phyloP scores from a whole-genome alignment of 2,113 vertebrate genomes.

The Illadopsis cleaveri region DNA sequence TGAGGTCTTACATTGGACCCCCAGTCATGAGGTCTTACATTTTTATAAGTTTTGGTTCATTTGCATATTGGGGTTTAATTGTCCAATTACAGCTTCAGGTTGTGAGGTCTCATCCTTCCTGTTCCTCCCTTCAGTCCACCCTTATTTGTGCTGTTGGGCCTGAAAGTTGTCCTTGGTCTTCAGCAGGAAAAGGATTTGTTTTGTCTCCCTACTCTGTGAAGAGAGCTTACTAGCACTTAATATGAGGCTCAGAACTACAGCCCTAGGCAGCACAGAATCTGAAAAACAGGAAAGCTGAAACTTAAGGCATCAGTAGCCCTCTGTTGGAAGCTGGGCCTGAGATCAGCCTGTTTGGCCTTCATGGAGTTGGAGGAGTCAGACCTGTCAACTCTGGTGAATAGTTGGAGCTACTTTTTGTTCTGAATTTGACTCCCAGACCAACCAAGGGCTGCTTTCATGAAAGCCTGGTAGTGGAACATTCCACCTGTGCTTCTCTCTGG shows the following conservation, averaged over 20 bases:
- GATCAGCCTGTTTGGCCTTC: not conserved
- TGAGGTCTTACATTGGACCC: not conserved
- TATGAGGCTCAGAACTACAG: not conserved
- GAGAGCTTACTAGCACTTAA: not conserved
- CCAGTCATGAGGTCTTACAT: fast-evolving
- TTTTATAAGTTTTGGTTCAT: not conserved
- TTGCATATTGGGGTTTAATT: not conserved
- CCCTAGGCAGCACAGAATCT: not conserved
- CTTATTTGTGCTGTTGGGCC: not conserved
- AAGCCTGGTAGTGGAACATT: not conserved
- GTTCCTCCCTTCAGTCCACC: not conserved
- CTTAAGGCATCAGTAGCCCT: not conserved
- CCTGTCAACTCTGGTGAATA: not conserved
- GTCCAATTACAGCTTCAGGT: not conserved
- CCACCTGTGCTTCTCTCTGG: not conserved
- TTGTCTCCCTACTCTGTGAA: not conserved
- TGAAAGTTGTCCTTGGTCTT: not conserved
- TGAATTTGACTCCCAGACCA: not conserved
- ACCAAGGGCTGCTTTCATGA: not conserved
- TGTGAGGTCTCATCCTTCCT: not conserved
- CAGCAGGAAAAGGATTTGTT: not conserved
- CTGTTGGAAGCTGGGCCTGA: not conserved
- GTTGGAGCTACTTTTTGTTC: not conserved
- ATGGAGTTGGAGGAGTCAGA: not conserved
- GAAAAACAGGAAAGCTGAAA: not conserved